Evolutionary conservation across 2,888 invertebrate genomes (phyloP).

Genomic region (Cryptus armator): DNA sequence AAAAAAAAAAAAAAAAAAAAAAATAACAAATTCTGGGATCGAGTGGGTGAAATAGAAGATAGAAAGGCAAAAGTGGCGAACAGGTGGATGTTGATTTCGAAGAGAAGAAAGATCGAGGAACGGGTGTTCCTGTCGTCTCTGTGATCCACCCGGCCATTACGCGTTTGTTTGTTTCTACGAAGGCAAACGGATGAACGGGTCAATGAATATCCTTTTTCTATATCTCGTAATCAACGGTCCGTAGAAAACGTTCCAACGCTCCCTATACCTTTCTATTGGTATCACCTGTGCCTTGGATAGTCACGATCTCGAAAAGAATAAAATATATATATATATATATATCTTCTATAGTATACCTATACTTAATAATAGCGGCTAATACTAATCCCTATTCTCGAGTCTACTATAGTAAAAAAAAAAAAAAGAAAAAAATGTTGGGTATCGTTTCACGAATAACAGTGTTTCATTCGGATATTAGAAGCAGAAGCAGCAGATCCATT

Average conservation of each 20-base stretch:
- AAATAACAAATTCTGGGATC: constrained; percentile 1
- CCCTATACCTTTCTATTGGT: neutral
- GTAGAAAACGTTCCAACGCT: neutral
- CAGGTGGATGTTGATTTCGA: constrained; percentile 30
- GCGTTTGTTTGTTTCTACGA: constrained; percentile 67
- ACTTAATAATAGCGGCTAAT: constrained; percentile 52
- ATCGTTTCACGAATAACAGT: constrained; percentile 27
- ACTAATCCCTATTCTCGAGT: constrained; percentile 36
- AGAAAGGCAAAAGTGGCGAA: constrained; percentile 27
- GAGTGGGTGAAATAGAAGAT: constrained; percentile 30
- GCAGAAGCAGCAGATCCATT: constrained; percentile 71
- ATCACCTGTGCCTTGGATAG: constrained; percentile 42
- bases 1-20: neutral
- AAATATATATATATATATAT: constrained; percentile 13
- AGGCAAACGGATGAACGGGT: constrained; percentile 49
- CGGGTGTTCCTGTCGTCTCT: constrained; percentile 18
- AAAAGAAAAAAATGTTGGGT: constrained; percentile 29
- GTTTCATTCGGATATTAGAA: constrained; percentile 13
- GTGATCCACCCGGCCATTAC: constrained; percentile 63
- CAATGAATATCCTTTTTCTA: constrained; percentile 35
- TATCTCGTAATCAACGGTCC: constrained; percentile 55
- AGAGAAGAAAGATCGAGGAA: constrained; percentile 20
- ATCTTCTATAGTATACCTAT: constrained; percentile 31
- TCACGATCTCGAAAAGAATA: constrained; percentile 14
- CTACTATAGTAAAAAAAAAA: constrained; percentile 49